A percentile compares a stretch with the other conserved stretches of the same genome.
These are phyloP conservation scores for Pithecia hirsuta DNA, from an alignment of 2,797 vertebrate genomes.

Conservation along the genomic window DNA sequence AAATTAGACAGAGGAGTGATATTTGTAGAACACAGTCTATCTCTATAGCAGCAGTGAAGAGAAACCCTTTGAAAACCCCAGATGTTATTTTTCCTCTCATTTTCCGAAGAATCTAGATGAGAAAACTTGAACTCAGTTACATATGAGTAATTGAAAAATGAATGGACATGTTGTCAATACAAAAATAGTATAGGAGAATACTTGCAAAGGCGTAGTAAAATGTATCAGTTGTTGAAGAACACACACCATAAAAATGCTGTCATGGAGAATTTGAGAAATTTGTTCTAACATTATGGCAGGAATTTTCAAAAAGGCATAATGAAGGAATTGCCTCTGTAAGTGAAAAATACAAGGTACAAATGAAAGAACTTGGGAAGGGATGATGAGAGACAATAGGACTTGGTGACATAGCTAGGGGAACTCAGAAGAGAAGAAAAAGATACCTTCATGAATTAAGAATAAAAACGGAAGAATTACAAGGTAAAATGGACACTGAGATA, in stretches of 20 bases:
- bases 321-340: neutral
- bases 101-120: neutral
- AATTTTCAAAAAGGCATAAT: constrained; percentile 18
- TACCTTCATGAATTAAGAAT: neutral
- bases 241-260: constrained; percentile 13
- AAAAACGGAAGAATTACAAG: neutral
- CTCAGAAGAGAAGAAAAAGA: neutral
- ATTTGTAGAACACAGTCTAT: neutral
- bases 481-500: neutral
- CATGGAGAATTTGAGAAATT: constrained; percentile 8
- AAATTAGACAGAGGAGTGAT: neutral
- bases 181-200: constrained; percentile 27
- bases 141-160: constrained; percentile 6
- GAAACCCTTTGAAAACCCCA: neutral
- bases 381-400: neutral
- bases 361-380: neutral
- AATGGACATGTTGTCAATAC: neutral
- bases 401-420: neutral
- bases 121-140: neutral
- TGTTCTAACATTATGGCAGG: neutral
- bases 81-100: neutral
- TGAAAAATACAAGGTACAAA: constrained; percentile 15
- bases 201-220: neutral
- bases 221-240: neutral
- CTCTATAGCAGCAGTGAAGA: neutral